Conservation (phyloP, 2,888 invertebrate species). For the Pterostichus madidus region DNA sequence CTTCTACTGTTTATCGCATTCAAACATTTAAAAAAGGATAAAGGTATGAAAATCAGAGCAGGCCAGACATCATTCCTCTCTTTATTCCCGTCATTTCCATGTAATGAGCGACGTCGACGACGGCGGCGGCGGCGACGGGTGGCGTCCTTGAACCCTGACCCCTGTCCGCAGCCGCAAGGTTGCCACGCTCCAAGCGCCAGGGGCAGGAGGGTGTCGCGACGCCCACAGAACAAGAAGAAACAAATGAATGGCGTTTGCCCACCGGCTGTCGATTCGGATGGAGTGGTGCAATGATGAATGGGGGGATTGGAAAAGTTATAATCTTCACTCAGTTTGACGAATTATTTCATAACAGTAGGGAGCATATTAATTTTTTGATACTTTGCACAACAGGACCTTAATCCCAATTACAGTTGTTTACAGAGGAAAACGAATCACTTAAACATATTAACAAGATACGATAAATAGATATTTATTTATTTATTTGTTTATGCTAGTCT, state of each 20-base stretch:
- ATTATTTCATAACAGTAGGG: not conserved
- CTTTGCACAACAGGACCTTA: too few relatives aligned
- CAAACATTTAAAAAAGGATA: too few relatives aligned
- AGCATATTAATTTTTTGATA: too few relatives aligned
- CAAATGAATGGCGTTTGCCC: conserved; percentile 31
- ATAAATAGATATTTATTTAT: too few relatives aligned
- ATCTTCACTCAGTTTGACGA: not conserved
- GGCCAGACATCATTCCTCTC: too few relatives aligned
- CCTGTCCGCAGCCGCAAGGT: conserved; percentile 40
- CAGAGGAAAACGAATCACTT: too few relatives aligned
- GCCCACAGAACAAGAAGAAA: conserved; percentile 40
- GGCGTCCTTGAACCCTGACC: conserved; percentile 44
- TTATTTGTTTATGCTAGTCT: too few relatives aligned
- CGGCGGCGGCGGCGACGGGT: not conserved
- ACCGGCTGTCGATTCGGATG: conserved; percentile 8
- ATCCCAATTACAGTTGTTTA: too few relatives aligned
- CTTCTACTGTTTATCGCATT: too few relatives aligned
- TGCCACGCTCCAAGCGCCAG: not conserved
- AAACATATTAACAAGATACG: too few relatives aligned
- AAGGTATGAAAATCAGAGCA: too few relatives aligned
- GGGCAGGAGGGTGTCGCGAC: conserved; percentile 1
- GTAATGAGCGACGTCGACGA: conserved; percentile 2
- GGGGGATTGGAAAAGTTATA: not conserved
- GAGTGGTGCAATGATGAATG: conserved; percentile 8
- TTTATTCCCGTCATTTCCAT: conserved; percentile 7